Evolutionary conservation across 2,797 vertebrate genomes (phyloP).

Genomic region (Phrynocephalus vlangalii): DNA sequence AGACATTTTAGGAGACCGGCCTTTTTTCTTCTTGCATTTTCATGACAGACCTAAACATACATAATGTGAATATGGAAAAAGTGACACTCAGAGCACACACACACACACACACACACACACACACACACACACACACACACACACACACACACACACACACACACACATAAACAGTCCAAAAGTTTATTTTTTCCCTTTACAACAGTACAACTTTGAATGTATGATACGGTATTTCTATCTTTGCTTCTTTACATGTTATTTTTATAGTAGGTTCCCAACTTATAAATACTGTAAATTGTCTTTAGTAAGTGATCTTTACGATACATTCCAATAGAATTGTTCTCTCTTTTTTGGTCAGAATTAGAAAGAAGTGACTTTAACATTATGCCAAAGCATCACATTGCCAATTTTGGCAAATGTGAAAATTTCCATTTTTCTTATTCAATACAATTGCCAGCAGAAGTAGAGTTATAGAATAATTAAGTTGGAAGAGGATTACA

Average conservation of each 20-base stretch:
- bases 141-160: too few species aligned
- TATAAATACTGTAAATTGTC: neutral
- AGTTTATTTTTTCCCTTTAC: constrained; percentile 30
- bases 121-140: neutral
- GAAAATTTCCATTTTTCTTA: constrained; percentile 40
- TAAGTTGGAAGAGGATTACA: too few species aligned
- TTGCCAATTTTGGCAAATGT: constrained; percentile 36
- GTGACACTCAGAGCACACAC: constrained; percentile 3
- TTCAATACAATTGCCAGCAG: constrained; percentile 15
- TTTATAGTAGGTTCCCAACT: neutral
- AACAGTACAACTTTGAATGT: constrained; percentile 33
- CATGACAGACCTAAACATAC: constrained; percentile 6
- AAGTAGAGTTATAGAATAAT: neutral
- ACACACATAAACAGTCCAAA: constrained; percentile 39
- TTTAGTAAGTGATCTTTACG: constrained; percentile 29
- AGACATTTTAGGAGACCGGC: constrained; percentile 24
- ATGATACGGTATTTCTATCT: constrained; percentile 29
- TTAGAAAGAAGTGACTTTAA: neutral
- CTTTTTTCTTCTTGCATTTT: constrained; percentile 32
- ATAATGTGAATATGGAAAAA: constrained; percentile 22
- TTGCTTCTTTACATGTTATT: constrained; percentile 45
- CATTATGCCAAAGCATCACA: constrained; percentile 31
- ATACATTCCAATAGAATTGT: constrained; percentile 16
- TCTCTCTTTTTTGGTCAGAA: constrained; percentile 3
- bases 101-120: neutral